A percentile compares a stretch with the other conserved stretches of the same genome.
These are phyloP conservation scores for Gephyroberyx darwinii DNA, from an alignment of 2,797 vertebrate species.

Conservation along the genomic window DNA sequence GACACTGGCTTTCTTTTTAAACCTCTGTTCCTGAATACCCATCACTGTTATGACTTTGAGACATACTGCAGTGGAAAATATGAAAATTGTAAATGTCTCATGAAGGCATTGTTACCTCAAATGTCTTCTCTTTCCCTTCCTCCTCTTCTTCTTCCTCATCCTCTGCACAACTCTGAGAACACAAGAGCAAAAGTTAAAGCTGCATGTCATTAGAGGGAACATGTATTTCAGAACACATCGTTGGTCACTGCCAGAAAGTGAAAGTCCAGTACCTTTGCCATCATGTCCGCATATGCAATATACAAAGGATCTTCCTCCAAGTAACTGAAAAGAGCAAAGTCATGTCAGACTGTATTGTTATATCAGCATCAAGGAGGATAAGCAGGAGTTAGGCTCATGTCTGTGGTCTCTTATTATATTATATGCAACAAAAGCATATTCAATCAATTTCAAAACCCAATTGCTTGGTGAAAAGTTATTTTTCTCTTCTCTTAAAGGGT, in stretches of 20 bases:
- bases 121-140: slow-evolving; percentile 96
- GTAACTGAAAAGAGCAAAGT: slow-evolving; percentile 79
- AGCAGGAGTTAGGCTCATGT: no score
- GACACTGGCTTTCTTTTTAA: neutral
- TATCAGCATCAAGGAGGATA: no score
- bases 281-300: slow-evolving; percentile 98
- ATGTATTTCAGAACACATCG: no score
- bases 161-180: slow-evolving; percentile 84
- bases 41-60: neutral
- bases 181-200: slow-evolving; percentile 1
- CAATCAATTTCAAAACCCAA: no score
- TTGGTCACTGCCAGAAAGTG: neutral
- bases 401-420: no score
- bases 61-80: no score
- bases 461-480: no score
- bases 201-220: neutral
- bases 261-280: slow-evolving; percentile 91
- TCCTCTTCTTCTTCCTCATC: slow-evolving; percentile 90
- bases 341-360: neutral
- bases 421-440: no score
- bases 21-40: neutral
- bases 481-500: no score
- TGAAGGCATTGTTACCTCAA: slow-evolving; percentile 84
- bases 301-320: slow-evolving; percentile 94
- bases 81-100: no score